Evolutionary conservation across 2,888 invertebrate species (phyloP).

Genomic region (Nebria brevicollis): DNA sequence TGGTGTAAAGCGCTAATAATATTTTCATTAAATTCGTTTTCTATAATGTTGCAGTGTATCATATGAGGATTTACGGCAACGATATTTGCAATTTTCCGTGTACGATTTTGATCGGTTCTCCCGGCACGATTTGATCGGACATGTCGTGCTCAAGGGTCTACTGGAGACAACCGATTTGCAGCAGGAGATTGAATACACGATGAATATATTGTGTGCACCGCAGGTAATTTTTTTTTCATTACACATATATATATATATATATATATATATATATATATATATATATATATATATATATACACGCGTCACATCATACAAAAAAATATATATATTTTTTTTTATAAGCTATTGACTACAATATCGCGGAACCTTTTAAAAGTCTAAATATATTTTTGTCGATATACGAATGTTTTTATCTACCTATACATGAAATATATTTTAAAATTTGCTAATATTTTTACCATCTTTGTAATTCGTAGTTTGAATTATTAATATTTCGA

Average conservation of each 20-base stretch:
- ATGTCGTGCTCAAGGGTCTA: constrained; percentile 82
- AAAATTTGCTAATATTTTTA: not conserved
- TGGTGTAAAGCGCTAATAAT: no score
- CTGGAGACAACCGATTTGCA: constrained; percentile 80
- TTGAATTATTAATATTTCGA: not conserved
- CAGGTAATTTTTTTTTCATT: constrained; percentile 67
- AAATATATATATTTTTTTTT: no score
- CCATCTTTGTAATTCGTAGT: not conserved
- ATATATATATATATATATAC: constrained; percentile 35
- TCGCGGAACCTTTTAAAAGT: no score
- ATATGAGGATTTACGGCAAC: constrained; percentile 78
- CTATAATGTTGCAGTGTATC: constrained; percentile 67
- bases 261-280: constrained; percentile 37
- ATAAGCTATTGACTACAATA: no score
- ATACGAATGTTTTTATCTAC: no score
- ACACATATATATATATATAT: constrained; percentile 24
- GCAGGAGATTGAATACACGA: constrained; percentile 85
- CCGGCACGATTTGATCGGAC: constrained; percentile 86
- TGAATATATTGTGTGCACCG: constrained; percentile 83
- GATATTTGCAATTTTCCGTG: constrained; percentile 85
- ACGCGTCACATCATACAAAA: constrained; percentile 7
- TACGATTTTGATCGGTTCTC: constrained; percentile 92
- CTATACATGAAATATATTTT: no score
- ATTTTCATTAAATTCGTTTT: not conserved
- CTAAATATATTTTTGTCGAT: no score